Conservation (phyloP, 2,797 vertebrate species). For the Adelosebastes latens region DNA sequence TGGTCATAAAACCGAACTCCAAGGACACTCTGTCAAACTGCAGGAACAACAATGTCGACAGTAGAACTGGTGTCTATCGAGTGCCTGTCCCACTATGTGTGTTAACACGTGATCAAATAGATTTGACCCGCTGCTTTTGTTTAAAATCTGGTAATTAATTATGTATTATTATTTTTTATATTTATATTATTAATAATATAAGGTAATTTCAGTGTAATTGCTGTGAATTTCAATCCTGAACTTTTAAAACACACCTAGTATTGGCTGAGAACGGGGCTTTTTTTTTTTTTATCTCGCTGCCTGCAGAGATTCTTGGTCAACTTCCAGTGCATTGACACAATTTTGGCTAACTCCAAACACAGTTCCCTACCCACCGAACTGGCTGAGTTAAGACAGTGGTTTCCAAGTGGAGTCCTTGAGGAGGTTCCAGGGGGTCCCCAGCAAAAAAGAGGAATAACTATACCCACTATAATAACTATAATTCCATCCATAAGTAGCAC, state of each 20-base stretch:
- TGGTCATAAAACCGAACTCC: slow-evolving; percentile 87
- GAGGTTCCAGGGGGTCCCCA: no score
- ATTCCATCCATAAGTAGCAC: no score
- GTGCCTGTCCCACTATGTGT: slow-evolving; percentile 68
- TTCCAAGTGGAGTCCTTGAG: no score
- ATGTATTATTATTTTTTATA: neutral
- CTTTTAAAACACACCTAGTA: neutral
- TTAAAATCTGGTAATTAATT: neutral
- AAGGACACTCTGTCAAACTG: slow-evolving; percentile 88
- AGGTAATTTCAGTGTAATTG: neutral
- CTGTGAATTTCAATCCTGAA: neutral
- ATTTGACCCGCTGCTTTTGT: neutral
- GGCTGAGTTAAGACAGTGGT: neutral
- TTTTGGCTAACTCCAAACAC: neutral
- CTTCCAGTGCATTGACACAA: neutral
- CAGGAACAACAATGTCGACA: slow-evolving; percentile 82
- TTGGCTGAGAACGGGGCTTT: neutral
- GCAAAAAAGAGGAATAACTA: no score
- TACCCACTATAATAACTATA: no score
- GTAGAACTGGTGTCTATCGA: slow-evolving; percentile 87
- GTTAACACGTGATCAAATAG: neutral
- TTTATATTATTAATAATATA: neutral
- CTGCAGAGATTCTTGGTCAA: neutral
- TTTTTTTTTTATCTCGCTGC: neutral
- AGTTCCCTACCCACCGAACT: neutral